Conservation (phyloP, 2,113 vertebrate species). For the Shinisaurus crocodilurus region DNA sequence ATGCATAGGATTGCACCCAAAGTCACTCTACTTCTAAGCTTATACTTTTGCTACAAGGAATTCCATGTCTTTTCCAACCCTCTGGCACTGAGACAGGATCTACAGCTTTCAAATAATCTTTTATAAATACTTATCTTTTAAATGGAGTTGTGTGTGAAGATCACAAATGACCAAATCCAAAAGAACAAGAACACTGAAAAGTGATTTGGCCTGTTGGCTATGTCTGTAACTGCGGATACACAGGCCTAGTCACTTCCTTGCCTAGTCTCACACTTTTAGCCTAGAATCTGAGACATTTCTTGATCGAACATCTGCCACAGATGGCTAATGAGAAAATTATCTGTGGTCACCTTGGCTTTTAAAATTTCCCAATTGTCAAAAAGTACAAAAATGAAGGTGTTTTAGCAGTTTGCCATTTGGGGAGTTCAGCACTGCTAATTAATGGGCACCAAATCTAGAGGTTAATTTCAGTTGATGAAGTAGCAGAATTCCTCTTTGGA, state of each 20-base stretch:
- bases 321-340: not conserved
- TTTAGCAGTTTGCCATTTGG: not conserved
- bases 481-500: slow-evolving; percentile 22
- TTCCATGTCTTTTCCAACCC: not conserved
- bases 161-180: not conserved
- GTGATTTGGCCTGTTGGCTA: not conserved
- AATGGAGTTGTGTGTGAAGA: not conserved
- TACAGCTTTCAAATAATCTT: not conserved
- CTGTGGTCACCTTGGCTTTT: slow-evolving; percentile 9
- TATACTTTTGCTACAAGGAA: not conserved
- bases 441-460: slow-evolving; percentile 9
- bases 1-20: no score
- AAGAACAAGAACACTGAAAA: not conserved
- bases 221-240: not conserved
- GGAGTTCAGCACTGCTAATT: slow-evolving; percentile 18
- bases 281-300: not conserved
- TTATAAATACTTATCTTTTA: not conserved
- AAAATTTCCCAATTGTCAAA: not conserved
- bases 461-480: not conserved
- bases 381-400: not conserved
- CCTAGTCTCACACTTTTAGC: not conserved
- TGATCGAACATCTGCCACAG: not conserved
- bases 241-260: not conserved
- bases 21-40: not conserved
- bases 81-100: not conserved